Conservation (phyloP, 2,888 invertebrate genomes). For the Aphidoletes aphidimyza region DNA sequence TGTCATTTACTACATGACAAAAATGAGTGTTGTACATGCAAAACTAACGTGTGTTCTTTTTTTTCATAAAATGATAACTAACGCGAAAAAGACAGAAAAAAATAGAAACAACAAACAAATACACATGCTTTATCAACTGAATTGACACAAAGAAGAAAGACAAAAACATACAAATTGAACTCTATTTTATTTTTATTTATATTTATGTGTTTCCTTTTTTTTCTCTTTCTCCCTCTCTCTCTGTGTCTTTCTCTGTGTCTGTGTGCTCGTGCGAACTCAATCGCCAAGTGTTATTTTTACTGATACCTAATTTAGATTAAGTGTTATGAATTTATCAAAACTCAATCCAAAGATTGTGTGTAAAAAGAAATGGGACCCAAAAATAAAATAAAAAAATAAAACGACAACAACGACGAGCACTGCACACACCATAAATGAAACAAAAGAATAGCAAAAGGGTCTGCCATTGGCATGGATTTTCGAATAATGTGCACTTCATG, state of each 20-base stretch:
- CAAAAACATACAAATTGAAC: background rate
- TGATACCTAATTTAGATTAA: constrained; percentile 49
- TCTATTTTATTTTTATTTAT: background rate
- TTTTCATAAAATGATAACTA: too few species aligned
- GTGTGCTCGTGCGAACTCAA: constrained; percentile 7
- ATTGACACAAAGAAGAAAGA: background rate
- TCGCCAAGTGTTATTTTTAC: constrained; percentile 21
- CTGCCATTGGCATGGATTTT: background rate
- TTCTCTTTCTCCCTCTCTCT: background rate
- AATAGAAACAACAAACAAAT: background rate
- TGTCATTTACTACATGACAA: background rate
- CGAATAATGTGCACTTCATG: background rate
- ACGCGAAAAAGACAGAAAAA: background rate
- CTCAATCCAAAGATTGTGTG: constrained; percentile 33
- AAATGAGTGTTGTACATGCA: background rate
- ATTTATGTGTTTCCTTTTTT: background rate
- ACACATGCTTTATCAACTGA: background rate
- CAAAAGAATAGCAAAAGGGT: background rate
- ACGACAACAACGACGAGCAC: background rate
- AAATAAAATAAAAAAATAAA: background rate
- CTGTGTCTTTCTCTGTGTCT: background rate
- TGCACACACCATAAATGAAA: too few species aligned
- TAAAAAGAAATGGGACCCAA: background rate
- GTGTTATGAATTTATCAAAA: constrained; percentile 35
- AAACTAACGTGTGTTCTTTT: too few species aligned